Percentiles rank a stretch among this genome's conserved stretches.
These are phyloP conservation scores for Pao palembangensis DNA, from an alignment of 2,113 vertebrate species.

Conservation along the genomic window DNA sequence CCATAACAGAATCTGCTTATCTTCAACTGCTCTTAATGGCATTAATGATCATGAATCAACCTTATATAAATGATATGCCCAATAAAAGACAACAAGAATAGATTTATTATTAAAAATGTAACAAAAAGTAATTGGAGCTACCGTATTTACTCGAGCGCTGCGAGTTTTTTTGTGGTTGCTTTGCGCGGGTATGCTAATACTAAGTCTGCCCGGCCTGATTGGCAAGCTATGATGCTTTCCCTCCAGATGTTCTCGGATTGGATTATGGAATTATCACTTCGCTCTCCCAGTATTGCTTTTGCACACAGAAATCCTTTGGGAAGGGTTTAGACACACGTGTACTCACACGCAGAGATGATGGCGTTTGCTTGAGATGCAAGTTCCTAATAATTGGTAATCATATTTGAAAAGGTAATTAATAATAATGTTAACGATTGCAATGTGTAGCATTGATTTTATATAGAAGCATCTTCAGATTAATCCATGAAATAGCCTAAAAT, in stretches of 20 bases:
- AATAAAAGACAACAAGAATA: too few relatives aligned
- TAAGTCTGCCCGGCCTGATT: constrained; percentile 51
- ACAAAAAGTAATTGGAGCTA: too few relatives aligned
- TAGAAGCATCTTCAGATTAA: neutral
- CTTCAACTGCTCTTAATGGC: too few relatives aligned
- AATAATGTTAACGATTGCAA: neutral
- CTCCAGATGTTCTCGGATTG: constrained; percentile 66
- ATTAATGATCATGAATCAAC: too few relatives aligned
- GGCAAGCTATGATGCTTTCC: constrained; percentile 50
- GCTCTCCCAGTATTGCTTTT: constrained; percentile 53
- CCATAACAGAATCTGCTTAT: neutral
- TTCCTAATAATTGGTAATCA: neutral
- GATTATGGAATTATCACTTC: constrained; percentile 64
- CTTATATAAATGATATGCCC: too few relatives aligned
- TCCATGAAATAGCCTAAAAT: constrained; percentile 1
- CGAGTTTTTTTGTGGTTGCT: neutral
- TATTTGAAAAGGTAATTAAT: neutral
- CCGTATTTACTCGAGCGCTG: too few relatives aligned
- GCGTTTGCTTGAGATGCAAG: too few relatives aligned
- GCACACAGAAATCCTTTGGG: constrained; percentile 16
- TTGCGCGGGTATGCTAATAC: neutral
- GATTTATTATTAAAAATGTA: too few relatives aligned
- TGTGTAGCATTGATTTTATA: neutral
- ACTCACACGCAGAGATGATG: constrained; percentile 10
- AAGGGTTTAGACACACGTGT: constrained; percentile 11